Conservation (phyloP, 2,113 vertebrate species). For the Nycticryphes semicollaris region DNA sequence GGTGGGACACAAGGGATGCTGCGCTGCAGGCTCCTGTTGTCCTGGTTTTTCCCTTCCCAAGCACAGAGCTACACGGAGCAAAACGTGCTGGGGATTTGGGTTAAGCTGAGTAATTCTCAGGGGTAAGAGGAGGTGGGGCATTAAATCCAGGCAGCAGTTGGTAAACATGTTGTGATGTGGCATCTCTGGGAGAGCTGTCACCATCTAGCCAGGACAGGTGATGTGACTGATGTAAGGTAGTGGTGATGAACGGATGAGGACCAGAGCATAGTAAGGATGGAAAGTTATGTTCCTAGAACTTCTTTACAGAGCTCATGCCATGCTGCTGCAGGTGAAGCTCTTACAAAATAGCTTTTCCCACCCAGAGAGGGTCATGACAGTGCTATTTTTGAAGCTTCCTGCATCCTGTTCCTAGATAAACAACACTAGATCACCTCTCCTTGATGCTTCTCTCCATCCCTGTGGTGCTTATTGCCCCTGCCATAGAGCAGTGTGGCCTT, state of each 20-base stretch:
- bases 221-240: not conserved
- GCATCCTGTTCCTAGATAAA: not conserved
- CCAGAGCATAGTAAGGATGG: not conserved
- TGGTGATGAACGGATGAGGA: not conserved
- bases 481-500: fast-evolving
- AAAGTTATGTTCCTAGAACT: not conserved
- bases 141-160: not conserved
- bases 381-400: not conserved
- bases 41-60: not conserved
- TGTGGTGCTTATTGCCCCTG: not conserved
- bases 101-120: not conserved
- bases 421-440: not conserved
- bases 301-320: not conserved
- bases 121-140: not conserved
- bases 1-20: fast-evolving
- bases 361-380: not conserved
- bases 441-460: not conserved
- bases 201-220: not conserved
- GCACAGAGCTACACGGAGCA: not conserved
- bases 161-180: not conserved
- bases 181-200: not conserved
- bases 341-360: not conserved
- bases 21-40: fast-evolving
- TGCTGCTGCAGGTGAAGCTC: not conserved
- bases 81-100: not conserved